phyloP scores from a whole-genome alignment of 2,797 vertebrate species.

The Girardinus metallicus region DNA sequence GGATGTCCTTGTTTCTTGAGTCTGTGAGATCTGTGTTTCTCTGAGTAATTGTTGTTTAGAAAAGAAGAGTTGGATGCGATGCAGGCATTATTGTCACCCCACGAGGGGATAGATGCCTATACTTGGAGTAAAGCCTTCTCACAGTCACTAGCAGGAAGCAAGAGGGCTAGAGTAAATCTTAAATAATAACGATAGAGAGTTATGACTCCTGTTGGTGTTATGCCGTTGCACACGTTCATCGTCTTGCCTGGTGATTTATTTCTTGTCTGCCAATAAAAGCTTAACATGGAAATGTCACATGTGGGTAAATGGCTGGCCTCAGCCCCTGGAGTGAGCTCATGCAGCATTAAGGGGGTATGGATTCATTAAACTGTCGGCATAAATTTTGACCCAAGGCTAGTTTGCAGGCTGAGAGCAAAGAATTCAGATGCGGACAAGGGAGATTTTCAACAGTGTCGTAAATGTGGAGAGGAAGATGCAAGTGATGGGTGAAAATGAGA shows the following conservation, averaged over 20 bases:
- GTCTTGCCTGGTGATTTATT: constrained; percentile 73
- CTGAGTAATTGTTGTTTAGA: constrained; percentile 50
- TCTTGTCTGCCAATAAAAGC: constrained; percentile 73
- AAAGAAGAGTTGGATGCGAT: constrained; percentile 60
- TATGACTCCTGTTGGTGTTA: constrained; percentile 74
- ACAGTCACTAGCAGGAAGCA: constrained; percentile 44
- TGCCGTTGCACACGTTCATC: constrained; percentile 73
- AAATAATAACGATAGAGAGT: constrained; percentile 79
- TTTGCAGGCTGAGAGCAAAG: constrained; percentile 51
- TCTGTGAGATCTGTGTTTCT: constrained; percentile 52
- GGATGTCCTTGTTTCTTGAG: constrained; percentile 47
- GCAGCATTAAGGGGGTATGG: constrained; percentile 71
- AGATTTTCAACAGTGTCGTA: constrained; percentile 13
- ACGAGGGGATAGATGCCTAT: constrained; percentile 29
- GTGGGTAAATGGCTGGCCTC: constrained; percentile 62
- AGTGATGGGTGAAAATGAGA: constrained; percentile 33
- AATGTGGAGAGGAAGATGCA: constrained; percentile 24
- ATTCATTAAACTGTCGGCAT: constrained; percentile 82
- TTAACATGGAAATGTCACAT: constrained; percentile 79
- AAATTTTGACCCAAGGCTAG: constrained; percentile 73
- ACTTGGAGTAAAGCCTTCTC: constrained; percentile 44
- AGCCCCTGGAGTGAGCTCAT: constrained; percentile 56
- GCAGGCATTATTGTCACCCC: constrained; percentile 50
- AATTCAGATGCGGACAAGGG: constrained; percentile 13
- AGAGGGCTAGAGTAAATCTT: constrained; percentile 72